phyloP scores from a whole-genome alignment of 1,140 invertebrate genomes.

The Ostrea denselamellosa region DNA sequence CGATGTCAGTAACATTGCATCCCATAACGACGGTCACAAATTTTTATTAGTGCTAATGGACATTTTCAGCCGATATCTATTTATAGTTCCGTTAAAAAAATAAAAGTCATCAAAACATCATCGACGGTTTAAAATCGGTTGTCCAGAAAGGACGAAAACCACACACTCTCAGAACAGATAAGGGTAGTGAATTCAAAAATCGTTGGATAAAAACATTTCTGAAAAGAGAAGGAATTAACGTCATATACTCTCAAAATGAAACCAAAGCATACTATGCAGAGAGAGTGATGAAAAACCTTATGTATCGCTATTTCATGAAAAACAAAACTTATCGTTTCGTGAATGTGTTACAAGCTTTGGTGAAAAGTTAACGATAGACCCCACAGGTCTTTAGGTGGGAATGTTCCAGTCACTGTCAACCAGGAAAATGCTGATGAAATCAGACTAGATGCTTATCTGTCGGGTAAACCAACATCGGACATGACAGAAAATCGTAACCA shows the following conservation, averaged over 20 bases:
- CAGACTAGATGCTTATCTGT: not conserved
- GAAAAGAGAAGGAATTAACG: not conserved
- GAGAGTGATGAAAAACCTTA: constrained; percentile 47
- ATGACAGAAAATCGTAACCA: not conserved
- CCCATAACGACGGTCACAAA: constrained; percentile 24
- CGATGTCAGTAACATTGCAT: constrained; percentile 34
- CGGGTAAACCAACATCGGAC: not conserved
- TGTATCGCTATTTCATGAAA: constrained; percentile 46
- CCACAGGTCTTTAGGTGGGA: constrained; percentile 35
- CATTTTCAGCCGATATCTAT: constrained; percentile 44
- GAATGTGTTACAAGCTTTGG: constrained; percentile 39
- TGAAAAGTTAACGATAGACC: constrained; percentile 45
- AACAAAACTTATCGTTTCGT: constrained; percentile 48
- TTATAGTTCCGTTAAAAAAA: constrained; percentile 32
- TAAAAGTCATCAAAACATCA: constrained; percentile 35
- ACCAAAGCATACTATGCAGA: constrained; percentile 40
- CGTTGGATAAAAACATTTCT: constrained; percentile 38
- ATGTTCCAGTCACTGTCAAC: constrained; percentile 33
- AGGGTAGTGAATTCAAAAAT: constrained; percentile 50
- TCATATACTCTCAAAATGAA: constrained; percentile 43
- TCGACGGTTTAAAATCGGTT: constrained; percentile 19
- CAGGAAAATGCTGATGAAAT: constrained; percentile 38
- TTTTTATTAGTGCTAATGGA: constrained; percentile 49
- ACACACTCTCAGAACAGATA: constrained; percentile 46
- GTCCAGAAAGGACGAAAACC: constrained; percentile 31